Conservation (phyloP, 92 coral and sea anemone genomes). For the Montipora capitata region DNA sequence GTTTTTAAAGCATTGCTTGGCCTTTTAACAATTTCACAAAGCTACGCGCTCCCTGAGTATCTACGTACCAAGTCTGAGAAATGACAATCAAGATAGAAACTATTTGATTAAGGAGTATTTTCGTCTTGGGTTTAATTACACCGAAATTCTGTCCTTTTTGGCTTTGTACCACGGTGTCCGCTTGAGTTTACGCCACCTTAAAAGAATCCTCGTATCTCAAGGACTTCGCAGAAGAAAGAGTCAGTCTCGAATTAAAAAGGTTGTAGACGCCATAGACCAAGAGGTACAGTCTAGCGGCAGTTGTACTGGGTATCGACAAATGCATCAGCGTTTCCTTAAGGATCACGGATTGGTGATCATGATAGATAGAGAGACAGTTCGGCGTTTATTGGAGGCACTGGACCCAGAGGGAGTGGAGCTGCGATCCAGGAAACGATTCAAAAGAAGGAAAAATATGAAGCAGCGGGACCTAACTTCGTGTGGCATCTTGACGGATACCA, state of each 20-base stretch:
- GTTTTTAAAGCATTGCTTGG: too few relatives aligned
- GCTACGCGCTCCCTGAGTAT: too few relatives aligned
- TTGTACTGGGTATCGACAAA: not conserved
- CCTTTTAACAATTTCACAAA: too few relatives aligned
- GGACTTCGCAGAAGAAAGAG: too few relatives aligned
- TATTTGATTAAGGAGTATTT: conserved; percentile 12
- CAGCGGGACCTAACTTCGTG: not conserved
- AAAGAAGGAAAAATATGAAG: not conserved
- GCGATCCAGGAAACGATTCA: too few relatives aligned
- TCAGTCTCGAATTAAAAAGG: too few relatives aligned
- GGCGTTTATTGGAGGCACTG: too few relatives aligned
- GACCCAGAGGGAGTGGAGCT: too few relatives aligned
- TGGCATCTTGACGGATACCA: too few relatives aligned
- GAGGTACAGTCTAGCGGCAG: conserved; percentile 56
- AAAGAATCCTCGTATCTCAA: too few relatives aligned
- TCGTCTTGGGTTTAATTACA: conserved; percentile 15
- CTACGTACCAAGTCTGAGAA: not conserved
- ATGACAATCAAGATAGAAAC: not conserved
- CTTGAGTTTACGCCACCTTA: conserved; percentile 23
- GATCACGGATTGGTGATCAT: conserved; percentile 57
- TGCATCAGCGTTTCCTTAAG: not conserved
- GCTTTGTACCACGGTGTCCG: conserved; percentile 10
- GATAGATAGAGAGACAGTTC: too few relatives aligned
- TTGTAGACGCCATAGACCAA: conserved; percentile 28
- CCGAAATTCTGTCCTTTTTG: conserved; percentile 5